phyloP scores from a whole-genome alignment of 2,888 invertebrate species.

The Drosophila trichaetosa region DNA sequence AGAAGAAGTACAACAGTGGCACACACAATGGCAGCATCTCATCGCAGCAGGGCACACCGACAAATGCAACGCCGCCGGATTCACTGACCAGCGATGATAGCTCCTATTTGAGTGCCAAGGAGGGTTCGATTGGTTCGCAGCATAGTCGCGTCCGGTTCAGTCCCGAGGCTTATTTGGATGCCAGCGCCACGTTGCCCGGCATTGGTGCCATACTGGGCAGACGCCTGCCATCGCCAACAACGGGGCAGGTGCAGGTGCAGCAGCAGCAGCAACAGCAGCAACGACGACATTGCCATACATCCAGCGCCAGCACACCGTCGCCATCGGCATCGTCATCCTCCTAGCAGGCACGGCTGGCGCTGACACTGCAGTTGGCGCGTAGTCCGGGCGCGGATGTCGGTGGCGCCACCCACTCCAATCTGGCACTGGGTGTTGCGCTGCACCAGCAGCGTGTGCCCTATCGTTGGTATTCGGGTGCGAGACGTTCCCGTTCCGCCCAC shows the following conservation, averaged over 20 bases:
- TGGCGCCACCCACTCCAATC: conserved; percentile 26
- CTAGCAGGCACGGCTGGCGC: conserved; percentile 83
- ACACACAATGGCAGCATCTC: conserved; percentile 69
- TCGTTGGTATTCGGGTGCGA: conserved; percentile 84
- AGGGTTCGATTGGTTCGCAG: conserved; percentile 89
- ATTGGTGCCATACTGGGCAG: conserved; percentile 28
- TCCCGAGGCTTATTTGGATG: conserved; percentile 89
- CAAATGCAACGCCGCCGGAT: conserved; percentile 94
- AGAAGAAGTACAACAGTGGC: conserved; percentile 86
- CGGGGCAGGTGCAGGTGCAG: conserved; percentile 22
- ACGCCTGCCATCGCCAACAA: conserved; percentile 58
- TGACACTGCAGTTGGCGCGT: conserved; percentile 80
- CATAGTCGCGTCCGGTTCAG: conserved; percentile 91
- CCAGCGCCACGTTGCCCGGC: conserved; percentile 66
- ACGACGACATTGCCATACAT: conserved; percentile 52
- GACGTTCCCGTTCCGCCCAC: conserved; percentile 84
- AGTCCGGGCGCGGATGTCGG: conserved; percentile 81
- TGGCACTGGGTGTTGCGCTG: conserved; percentile 47
- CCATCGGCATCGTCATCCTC: conserved; percentile 80
- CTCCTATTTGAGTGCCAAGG: conserved; percentile 94
- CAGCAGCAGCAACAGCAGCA: conserved; percentile 43
- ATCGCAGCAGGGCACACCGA: conserved; percentile 87
- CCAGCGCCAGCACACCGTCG: conserved; percentile 70
- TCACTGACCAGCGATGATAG: conserved; percentile 94
- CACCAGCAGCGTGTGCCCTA: conserved; percentile 78